Evolutionary conservation across 2,888 invertebrate genomes (phyloP), one percentile per base, ranked within the genome.

Genomic region (Trissolcus brochymenae): DNA sequence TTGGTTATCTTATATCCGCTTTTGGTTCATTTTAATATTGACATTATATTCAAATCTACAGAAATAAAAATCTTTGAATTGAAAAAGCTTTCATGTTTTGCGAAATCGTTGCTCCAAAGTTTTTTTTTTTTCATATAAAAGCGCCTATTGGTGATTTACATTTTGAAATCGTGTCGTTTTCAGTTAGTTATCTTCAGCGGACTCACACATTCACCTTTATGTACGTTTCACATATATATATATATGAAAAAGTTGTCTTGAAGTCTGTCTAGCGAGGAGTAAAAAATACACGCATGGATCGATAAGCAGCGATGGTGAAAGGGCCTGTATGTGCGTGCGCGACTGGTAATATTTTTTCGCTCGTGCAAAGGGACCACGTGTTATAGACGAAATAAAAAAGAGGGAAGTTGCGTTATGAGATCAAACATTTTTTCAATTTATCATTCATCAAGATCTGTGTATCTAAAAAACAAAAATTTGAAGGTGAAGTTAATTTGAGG

Each of bases 261-360:
- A 54, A 29, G 62, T 60, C 62, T 35, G 72, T 72, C 78, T 75
- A 68, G 64, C 56, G 59, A 71, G 40, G 35, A 35, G 72, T 57
- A 72, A 75, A 72, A 75, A 75, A 75, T 57, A 75, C 57, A 75
- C 71, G 75, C 72, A 59, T 67, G 67, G 75, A 78, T 78, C 75
- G 78, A 78, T 78, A 75, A 73, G 60, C 68, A 35, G 17, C 55
- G 17, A 35, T n/a, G 55, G 56, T 19, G 35, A 57, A 40, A 64
- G 64, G 64, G 54, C 75, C 68, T 64, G 53, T 71, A 35, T 35
- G 53, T 72, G 75, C 70, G 78, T 72, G 71, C 78, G 68, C 66
- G 67, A 54, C 66, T 57, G 66, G 57, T 56, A 68, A 59, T 64
- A 68, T 67, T 70, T 74, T 66, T 64, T 60, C 17, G 46, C 49